A percentile compares a stretch with the other conserved stretches of the same genome.
Evolutionary conservation across 2,888 invertebrate genomes (phyloP).

Genomic region (Sesamia inferens): DNA sequence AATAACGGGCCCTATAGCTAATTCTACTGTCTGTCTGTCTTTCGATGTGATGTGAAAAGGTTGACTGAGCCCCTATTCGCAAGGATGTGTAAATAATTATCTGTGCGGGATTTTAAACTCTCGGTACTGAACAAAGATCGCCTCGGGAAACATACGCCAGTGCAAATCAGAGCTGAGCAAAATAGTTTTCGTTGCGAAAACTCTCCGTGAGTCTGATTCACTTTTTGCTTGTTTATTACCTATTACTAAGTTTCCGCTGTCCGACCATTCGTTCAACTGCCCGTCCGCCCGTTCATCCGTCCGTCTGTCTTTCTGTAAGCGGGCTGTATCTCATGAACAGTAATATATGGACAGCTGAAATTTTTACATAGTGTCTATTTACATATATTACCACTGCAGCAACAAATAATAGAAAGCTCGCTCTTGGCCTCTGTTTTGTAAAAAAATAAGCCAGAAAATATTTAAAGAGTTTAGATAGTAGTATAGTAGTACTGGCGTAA

Average conservation of each 20-base stretch:
- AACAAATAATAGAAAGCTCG: background rate
- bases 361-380: background rate
- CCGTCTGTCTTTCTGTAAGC: background rate
- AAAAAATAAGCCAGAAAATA: background rate
- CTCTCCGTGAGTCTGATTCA: background rate
- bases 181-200: background rate
- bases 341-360: background rate
- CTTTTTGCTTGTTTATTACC: background rate
- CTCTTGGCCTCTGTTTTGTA: background rate
- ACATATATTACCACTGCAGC: too few species aligned
- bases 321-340: too few species aligned
- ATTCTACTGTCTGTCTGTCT: background rate
- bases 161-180: too few species aligned
- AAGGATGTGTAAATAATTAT: too few species aligned
- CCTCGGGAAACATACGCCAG: too few species aligned
- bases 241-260: background rate
- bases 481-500: background rate
- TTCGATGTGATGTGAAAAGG: background rate
- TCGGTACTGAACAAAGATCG: too few species aligned
- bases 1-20: background rate
- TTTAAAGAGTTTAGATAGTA: background rate
- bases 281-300: background rate
- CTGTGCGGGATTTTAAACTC: too few species aligned
- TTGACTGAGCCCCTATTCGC: too few species aligned
- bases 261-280: too few species aligned